Percentiles rank a stretch among this genome's conserved stretches.
These are phyloP conservation scores for Smutsia gigantea DNA, from an alignment of 2,797 vertebrate species.

Conservation along the genomic window DNA sequence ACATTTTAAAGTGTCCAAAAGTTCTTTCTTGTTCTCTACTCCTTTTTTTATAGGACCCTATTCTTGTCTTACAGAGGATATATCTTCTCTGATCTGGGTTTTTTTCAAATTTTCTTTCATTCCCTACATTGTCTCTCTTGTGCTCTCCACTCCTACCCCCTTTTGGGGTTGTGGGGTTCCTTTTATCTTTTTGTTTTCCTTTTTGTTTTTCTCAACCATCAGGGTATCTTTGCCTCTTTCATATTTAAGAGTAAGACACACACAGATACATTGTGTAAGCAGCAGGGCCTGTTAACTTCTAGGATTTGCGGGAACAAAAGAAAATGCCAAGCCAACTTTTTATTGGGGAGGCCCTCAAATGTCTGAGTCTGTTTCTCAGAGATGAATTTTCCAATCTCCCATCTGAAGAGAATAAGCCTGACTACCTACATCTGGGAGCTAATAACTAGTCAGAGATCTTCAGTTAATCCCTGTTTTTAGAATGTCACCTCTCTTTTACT, in stretches of 20 bases:
- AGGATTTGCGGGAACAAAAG: not conserved
- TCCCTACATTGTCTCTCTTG: not conserved
- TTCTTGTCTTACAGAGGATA: not conserved
- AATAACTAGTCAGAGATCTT: not conserved
- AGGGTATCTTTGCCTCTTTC: not conserved
- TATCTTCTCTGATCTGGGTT: not conserved
- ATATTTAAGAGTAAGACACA: slow-evolving; percentile 4
- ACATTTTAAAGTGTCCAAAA: slow-evolving; percentile 19
- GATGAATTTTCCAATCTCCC: not conserved
- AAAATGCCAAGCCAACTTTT: slow-evolving; percentile 6
- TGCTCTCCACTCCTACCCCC: not conserved
- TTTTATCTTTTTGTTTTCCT: not conserved
- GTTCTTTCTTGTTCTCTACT: not conserved
- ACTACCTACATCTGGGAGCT: not conserved
- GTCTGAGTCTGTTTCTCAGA: slow-evolving; percentile 9
- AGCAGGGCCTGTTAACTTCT: not conserved
- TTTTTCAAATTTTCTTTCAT: slow-evolving; percentile 11
- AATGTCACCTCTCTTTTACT: not conserved
- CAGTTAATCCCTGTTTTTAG: not conserved
- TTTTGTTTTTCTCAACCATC: not conserved
- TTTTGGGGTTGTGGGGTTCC: not conserved
- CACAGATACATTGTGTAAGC: not conserved
- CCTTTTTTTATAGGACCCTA: not conserved
- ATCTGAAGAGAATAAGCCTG: not conserved
- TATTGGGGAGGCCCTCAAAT: not conserved